Conservation (phyloP, 2,888 invertebrate species). For the Drepanosiphum platanoidis region DNA sequence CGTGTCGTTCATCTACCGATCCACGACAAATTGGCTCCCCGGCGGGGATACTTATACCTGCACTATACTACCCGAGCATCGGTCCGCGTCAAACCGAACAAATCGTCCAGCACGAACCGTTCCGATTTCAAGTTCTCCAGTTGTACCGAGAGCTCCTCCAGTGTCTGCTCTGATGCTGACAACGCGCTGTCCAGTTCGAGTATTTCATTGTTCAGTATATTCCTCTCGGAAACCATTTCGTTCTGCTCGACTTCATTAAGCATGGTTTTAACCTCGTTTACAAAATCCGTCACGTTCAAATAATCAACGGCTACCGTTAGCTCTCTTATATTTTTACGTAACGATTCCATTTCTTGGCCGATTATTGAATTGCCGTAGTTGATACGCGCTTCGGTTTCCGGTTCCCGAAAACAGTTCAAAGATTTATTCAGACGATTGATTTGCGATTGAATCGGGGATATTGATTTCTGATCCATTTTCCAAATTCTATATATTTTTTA, state of each 20-base stretch:
- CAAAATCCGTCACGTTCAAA: neutral
- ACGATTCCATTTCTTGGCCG: neutral
- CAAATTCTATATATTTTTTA: no score
- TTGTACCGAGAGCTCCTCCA: neutral
- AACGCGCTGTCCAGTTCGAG: neutral
- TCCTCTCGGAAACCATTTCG: neutral
- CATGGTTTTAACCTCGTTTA: neutral
- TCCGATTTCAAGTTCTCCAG: neutral
- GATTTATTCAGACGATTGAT: neutral
- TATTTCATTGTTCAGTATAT: neutral
- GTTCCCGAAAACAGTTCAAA: neutral
- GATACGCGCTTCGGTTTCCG: neutral
- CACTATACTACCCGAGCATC: no score
- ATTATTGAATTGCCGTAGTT: neutral
- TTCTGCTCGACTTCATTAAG: neutral
- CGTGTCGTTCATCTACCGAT: no score
- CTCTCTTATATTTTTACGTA: neutral
- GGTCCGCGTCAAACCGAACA: no score
- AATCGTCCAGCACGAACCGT: neutral
- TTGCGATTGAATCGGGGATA: neutral
- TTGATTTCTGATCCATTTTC: neutral
- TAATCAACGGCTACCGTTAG: neutral
- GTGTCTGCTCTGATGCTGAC: neutral
- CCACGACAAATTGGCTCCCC: no score
- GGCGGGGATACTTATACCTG: no score